Evolutionary conservation across 2,888 invertebrate genomes (phyloP).

Genomic region (Osedax fenrisi): DNA sequence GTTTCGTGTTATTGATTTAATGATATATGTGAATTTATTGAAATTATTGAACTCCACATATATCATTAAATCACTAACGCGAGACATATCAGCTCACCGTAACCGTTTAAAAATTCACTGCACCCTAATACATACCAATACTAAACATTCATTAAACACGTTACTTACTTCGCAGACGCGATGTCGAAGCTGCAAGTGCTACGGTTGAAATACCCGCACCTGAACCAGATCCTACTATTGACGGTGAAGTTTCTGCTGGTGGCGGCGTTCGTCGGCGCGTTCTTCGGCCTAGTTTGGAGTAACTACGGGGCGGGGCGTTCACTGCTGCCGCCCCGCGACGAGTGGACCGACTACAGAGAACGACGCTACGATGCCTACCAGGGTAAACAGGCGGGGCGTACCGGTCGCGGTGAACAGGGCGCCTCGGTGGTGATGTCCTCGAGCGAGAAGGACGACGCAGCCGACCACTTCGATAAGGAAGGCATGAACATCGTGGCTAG

Average conservation of each 20-base stretch:
- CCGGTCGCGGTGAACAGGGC: slow-evolving; percentile 48
- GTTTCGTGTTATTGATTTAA: no score
- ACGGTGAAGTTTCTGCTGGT: neutral
- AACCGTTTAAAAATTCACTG: no score
- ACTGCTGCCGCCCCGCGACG: neutral
- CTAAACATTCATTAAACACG: no score
- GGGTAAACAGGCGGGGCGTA: neutral
- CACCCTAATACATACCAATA: no score
- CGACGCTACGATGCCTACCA: slow-evolving; percentile 30
- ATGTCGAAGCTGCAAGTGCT: no score
- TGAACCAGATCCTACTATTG: neutral
- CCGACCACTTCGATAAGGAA: slow-evolving; percentile 65
- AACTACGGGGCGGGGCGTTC: neutral
- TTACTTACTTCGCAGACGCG: no score
- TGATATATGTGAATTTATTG: no score
- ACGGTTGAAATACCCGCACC: neutral
- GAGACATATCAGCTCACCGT: no score
- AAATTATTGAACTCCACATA: no score
- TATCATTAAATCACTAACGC: no score
- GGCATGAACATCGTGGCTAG: slow-evolving; percentile 79
- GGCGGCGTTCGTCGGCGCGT: neutral
- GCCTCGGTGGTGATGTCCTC: slow-evolving; percentile 38
- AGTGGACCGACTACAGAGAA: neutral
- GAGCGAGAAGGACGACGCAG: slow-evolving; percentile 56
- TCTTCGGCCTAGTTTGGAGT: neutral